Conservation (phyloP, 2,797 vertebrate species). For the Falco novaeseelandiae region DNA sequence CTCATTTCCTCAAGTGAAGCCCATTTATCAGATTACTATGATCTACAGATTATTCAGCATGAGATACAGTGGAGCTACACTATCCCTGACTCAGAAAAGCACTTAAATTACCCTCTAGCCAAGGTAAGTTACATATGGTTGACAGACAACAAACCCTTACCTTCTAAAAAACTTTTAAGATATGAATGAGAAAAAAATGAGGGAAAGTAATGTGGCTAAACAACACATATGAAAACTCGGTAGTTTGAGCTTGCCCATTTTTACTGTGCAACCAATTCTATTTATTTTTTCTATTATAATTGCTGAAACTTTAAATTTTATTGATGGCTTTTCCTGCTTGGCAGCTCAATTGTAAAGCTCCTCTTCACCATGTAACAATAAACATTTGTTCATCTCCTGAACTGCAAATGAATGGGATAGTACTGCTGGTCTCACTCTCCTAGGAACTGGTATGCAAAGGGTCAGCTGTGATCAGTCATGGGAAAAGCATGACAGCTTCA, state of each 20-base stretch:
- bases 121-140: neutral
- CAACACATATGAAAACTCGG: neutral
- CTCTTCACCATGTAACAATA: neutral
- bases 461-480: neutral
- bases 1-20: neutral
- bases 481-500: neutral
- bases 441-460: fast-evolving
- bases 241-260: neutral
- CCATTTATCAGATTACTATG: fast-evolving
- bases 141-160: neutral
- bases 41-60: neutral
- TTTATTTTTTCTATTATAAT: neutral
- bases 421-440: neutral
- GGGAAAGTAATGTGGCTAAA: neutral
- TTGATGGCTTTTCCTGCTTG: neutral
- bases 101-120: neutral
- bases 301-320: neutral
- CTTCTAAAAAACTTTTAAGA: neutral
- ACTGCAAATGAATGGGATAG: neutral
- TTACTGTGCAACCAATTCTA: neutral
- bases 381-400: neutral
- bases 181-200: neutral
- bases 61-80: neutral
- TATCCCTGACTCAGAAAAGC: neutral
- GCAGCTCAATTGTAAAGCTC: neutral